Evolutionary conservation across 2,888 invertebrate genomes (phyloP), one percentile per base, ranked within the genome.

Genomic region (Altica lythri): DNA sequence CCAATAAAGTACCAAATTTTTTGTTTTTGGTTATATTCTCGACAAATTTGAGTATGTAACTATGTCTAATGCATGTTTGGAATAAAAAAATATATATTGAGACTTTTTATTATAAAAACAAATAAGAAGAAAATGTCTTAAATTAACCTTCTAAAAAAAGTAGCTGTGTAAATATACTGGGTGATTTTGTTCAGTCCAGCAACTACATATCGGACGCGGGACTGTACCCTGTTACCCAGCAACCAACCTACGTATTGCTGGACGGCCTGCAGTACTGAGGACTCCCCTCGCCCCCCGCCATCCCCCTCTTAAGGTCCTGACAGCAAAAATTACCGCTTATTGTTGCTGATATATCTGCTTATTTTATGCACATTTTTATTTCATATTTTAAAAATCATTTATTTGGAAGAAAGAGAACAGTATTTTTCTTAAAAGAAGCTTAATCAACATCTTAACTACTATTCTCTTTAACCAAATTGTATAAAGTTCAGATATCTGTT

Each of bases 261-360:
- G 81, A 81, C 79, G 80, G 80, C 75, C 80, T 81, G 78, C 81
- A 81, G 78, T 81, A 81, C 80, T 81, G 81, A 81, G 80, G 79
- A 78, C 79, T 67, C 69, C 70, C 69, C 65, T 66, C 69, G 62
- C 65, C 69, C 64, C 68, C 60, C 47, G 59, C 51, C 63, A 68
- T 69, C 75, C 73, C 72, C 71, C 69, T 72, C 69, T 72, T 71
- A 74, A 75, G 75, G 74, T 74, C 68, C 67, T 72, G 64, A 59
- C 57, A 46, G 62, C 63, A 62, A 60, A 60, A 51, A 30, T 40
- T 51, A 46, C 45, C 38, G 55, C 49, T 57, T 54, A 45, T 27
- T 46, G 52, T 59, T 46, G 48, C 34, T 49, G 57, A 57, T 57
- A 64, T 56, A 37, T 48, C 57, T 63, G 63, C 53, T 51, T 29